Base-by-base conservation (phyloP, 2,888 invertebrate species). In the Lydus trimaculatus region DNA sequence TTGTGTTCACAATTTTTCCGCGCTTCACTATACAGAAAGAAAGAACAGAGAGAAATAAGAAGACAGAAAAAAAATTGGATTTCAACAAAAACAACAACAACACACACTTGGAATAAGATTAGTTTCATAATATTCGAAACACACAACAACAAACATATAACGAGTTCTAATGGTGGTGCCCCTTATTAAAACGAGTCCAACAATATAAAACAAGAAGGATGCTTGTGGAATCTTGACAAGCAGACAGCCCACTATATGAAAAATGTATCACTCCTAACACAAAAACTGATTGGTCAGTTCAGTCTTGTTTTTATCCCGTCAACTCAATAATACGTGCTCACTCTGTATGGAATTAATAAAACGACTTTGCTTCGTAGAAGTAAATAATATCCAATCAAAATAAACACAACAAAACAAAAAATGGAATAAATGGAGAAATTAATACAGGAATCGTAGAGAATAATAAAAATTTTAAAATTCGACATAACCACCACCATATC, bases 201-300 rank as follows among this genome's bases (percentile, higher is more conserved):
- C 72, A 70, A 75, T 78, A 80, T 79, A 80, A 82, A 81, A 81
- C 78, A 76, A 71, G 72, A 71, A 74, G 79, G 77, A 81, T 75
- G 80, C 77, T 76, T 67, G 72, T 76, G 80, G 81, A 83, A 81
- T 82, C 80, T 79, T 78, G 81, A 81, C 81, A 80, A 81, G 81
- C 74, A 52, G 52, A 52, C 52, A 52, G 52, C 77, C 77, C 70
- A 77, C 78, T 78, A 81, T 84, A 84, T 84, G 83, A 84, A 84
- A 84, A 84, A 84, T 84, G 83, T 84, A 84, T 83, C 80, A 77
- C 76, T 28, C 61, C 28, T 25, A 17, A 75, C 76, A 71, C 74
- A 76, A 73, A 75, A 79, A 79, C 78, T 78, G 80, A 81, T 81
- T 80, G 80, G 81, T 70, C 58, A 63, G 67, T 61, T 67, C 58